Base-by-base conservation (phyloP, 2,797 vertebrate genomes). In the Sebastes trivittatus region DNA sequence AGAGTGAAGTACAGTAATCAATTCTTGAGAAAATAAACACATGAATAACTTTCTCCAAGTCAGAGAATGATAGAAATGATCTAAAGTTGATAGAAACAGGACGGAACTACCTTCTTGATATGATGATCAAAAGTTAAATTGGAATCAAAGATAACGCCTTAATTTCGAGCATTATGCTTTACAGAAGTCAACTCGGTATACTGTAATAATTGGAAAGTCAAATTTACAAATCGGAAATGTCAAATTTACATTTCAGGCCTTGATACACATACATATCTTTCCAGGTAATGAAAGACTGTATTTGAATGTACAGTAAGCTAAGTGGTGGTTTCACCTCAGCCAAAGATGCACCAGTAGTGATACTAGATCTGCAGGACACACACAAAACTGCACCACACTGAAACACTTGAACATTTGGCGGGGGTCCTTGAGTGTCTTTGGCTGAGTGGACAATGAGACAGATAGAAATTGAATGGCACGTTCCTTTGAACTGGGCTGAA, bases 381-480 rank as follows among this genome's bases (percentile, higher is more conserved):
- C 69, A 79, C 46, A 60, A 52, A 75, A 25, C 55, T 55, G 18
- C 36, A 56, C 46, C 77, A 46, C 64, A 76, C 34, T 79, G 55
- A 84, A 86, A 89, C 87, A 88, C 86, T 87, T 76, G 67, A 90
- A 85, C 59, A 68, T 78, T 82, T 69, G 30, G 46, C 7, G 64
- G 77, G 61, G 76, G 75, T 85, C 61, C 77, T 80, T 30, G 72
- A 90, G 79, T 81, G 72, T 83, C 75, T 83, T 59, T 70, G 64
- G 81, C 71, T 38, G 81, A 82, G 87, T 79, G 88, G 85, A 92
- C 88, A 91, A 88, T 84, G 87, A 87, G 85, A 87, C 75, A 67
- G 89, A 87, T 25, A 88, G 87, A 84, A 86, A 91, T 13, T 91
- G 87, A 95, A 90, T 89, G 94, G 92, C 93, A 89, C 72, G 71